Evolutionary conservation across 1,140 invertebrate species (phyloP).

Genomic region (Nomia melanderi): DNA sequence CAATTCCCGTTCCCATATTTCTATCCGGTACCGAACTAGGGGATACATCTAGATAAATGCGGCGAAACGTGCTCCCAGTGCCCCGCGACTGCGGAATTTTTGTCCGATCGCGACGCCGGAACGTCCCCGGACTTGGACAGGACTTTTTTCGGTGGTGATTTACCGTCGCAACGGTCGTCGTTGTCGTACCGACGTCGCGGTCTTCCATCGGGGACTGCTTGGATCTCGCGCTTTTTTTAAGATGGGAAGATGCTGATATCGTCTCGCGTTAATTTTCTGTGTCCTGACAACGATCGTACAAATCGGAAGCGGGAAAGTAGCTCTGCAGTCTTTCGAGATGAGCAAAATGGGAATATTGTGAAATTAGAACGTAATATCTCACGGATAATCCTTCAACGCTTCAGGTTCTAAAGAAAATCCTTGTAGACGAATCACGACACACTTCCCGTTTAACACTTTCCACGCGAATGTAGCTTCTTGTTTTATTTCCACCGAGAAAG

Average conservation of each 20-base stretch:
- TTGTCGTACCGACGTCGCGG: constrained; percentile 38
- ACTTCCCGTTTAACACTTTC: too few species aligned
- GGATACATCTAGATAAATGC: constrained; percentile 77
- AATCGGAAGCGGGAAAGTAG: not conserved
- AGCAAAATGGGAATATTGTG: too few species aligned
- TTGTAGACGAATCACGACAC: too few species aligned
- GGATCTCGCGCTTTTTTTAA: not conserved
- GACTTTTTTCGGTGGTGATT: constrained; percentile 55
- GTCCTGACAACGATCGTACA: not conserved
- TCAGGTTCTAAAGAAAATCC: too few species aligned
- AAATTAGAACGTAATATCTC: too few species aligned
- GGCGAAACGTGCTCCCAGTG: constrained; percentile 67
- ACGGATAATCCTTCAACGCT: too few species aligned
- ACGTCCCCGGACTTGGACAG: constrained; percentile 15
- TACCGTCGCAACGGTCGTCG: constrained; percentile 52
- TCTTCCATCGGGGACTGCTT: not conserved
- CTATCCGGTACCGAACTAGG: constrained; percentile 66
- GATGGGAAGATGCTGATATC: not conserved
- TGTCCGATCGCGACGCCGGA: constrained; percentile 34
- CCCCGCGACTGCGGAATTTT: constrained; percentile 55
- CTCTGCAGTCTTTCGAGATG: too few species aligned
- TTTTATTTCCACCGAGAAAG: too few species aligned
- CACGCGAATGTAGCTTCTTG: too few species aligned
- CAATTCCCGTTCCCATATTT: constrained; percentile 72
- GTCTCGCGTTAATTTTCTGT: not conserved